These are phyloP conservation scores for Cheilosia vulpina DNA, from an alignment of 2,888 invertebrate genomes.

Conservation along the genomic window DNA sequence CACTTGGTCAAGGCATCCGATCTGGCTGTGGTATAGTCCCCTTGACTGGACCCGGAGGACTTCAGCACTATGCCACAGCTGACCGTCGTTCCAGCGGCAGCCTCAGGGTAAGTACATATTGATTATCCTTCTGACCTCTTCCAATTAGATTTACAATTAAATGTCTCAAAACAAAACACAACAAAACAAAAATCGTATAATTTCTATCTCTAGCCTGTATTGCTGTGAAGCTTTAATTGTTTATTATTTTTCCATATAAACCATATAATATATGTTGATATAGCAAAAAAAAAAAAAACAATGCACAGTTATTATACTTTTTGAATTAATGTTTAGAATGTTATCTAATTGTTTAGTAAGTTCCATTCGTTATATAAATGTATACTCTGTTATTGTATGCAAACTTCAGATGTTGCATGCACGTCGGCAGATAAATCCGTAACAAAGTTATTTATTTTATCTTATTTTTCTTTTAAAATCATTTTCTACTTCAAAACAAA, in stretches of 20 bases:
- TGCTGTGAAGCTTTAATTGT: slow-evolving; percentile 82
- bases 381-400: slow-evolving; percentile 66
- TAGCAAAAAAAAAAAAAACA: slow-evolving; percentile 35
- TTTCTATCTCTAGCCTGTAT: slow-evolving; percentile 77
- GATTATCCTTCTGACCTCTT: slow-evolving; percentile 45
- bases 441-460: slow-evolving; percentile 15
- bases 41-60: slow-evolving; percentile 83
- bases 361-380: slow-evolving; percentile 56
- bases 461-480: background rate
- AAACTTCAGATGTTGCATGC: slow-evolving; percentile 72
- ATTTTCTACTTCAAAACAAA: slow-evolving; percentile 19
- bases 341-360: slow-evolving; percentile 66
- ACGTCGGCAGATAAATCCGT: slow-evolving; percentile 67
- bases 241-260: slow-evolving; percentile 59
- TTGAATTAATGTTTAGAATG: slow-evolving; percentile 69
- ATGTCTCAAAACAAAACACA: slow-evolving; percentile 28
- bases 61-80: slow-evolving; percentile 83
- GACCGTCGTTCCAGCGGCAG: slow-evolving; percentile 83
- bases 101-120: slow-evolving; percentile 81
- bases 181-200: slow-evolving; percentile 32
- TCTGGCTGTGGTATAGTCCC: slow-evolving; percentile 84
- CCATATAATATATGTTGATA: slow-evolving; percentile 43
- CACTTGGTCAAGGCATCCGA: slow-evolving; percentile 84
- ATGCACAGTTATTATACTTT: slow-evolving; percentile 53
- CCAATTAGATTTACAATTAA: slow-evolving; percentile 29